Evolutionary conservation across 2,113 vertebrate genomes (phyloP).

Genomic region (Dromaius novaehollandiae): DNA sequence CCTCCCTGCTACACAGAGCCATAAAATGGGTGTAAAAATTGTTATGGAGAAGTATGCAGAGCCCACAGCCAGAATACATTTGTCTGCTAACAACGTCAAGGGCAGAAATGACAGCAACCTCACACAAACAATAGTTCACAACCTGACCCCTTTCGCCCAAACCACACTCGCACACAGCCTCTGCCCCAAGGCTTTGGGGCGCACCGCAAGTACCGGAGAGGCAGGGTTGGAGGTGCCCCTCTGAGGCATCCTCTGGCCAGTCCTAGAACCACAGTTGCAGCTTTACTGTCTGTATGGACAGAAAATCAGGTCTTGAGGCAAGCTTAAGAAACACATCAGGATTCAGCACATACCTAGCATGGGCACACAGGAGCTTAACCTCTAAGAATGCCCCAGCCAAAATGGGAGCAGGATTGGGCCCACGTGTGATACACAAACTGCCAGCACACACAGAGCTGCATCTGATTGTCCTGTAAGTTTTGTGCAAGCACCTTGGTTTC

Average conservation of each 20-base stretch:
- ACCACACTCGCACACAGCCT: not conserved
- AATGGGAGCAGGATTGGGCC: not conserved
- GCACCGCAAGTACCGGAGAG: not conserved
- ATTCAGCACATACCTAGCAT: too few relatives aligned
- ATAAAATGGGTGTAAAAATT: not conserved
- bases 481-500: fast-evolving
- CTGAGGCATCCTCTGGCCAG: too few relatives aligned
- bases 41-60: not conserved
- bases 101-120: not conserved
- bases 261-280: too few relatives aligned
- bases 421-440: fast-evolving
- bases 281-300: too few relatives aligned
- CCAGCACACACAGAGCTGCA: not conserved
- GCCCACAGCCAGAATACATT: not conserved
- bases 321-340: too few relatives aligned
- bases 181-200: not conserved
- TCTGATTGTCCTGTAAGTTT: not conserved
- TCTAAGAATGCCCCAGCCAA: too few relatives aligned
- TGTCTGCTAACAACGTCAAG: not conserved
- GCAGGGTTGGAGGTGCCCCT: not conserved
- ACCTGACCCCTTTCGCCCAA: not conserved
- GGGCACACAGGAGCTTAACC: too few relatives aligned
- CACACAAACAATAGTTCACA: not conserved
- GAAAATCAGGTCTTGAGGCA: too few relatives aligned
- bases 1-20: not conserved